Percentiles rank a stretch among this genome's conserved stretches.
Evolutionary conservation across 2,888 invertebrate species (phyloP).

Genomic region (Thera obeliscata): DNA sequence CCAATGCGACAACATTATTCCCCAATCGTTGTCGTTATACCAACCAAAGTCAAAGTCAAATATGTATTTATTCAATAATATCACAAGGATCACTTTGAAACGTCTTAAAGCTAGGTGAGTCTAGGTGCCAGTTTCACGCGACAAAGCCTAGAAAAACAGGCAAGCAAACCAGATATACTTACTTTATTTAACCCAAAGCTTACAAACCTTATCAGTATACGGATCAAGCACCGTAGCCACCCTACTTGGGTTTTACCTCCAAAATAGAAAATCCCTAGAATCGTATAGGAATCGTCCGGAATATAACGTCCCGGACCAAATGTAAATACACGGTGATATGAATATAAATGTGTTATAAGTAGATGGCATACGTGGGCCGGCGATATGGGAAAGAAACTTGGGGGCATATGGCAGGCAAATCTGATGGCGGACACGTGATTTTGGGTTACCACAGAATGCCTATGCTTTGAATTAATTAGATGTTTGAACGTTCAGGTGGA

Average conservation of each 20-base stretch:
- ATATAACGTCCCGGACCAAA: conserved; percentile 72
- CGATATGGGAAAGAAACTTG: conserved; percentile 30
- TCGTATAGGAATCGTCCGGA: conserved; percentile 56
- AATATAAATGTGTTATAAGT: conserved; percentile 81
- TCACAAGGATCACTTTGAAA: too few species aligned
- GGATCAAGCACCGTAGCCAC: conserved; percentile 7
- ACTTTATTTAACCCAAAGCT: neutral
- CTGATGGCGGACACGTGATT: conserved; percentile 32
- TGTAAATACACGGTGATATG: conserved; percentile 82
- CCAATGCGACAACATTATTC: too few species aligned
- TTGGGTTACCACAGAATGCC: conserved; percentile 8
- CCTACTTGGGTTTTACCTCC: conserved; percentile 42
- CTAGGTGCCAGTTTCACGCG: too few species aligned
- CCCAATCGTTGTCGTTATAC: too few species aligned
- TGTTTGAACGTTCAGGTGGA: too few species aligned
- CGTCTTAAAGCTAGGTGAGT: too few species aligned
- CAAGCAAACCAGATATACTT: neutral
- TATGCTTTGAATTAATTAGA: conserved; percentile 14
- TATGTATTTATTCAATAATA: too few species aligned
- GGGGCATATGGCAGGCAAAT: conserved; percentile 28
- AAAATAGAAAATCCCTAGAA: conserved; percentile 56
- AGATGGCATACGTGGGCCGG: conserved; percentile 61
- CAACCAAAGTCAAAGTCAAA: too few species aligned
- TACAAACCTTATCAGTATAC: conserved; percentile 12
- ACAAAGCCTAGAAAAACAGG: too few species aligned